Conservation (phyloP, 2,113 vertebrate genomes). For the human (Homo sapiens) region GRCh38 chr7:139233001-139233500, state of each 20-base stretch:
- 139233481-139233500: not conserved
- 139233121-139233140: conserved; percentile 46
- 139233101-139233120: not conserved
- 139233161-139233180: conserved; percentile 41
- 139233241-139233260: not conserved
- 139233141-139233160: conserved; percentile 17
- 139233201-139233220: not conserved
- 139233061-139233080: conserved; percentile 48
- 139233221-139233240: conserved; percentile 28
- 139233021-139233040: not conserved
- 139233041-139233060: not conserved
- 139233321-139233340: conserved; percentile 33
- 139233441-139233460: not conserved
- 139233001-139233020: not conserved
- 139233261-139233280: not conserved
- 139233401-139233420: not conserved
- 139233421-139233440: conserved; percentile 21
- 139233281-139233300: not conserved
- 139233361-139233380: conserved; percentile 25
- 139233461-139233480: not conserved
- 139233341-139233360: conserved; percentile 26
- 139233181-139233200: conserved; percentile 27
- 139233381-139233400: conserved; percentile 42
- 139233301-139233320: not conserved
- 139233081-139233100: conserved; percentile 30